These are phyloP conservation scores for Paradoxurus hermaphroditus DNA, from an alignment of 2,113 vertebrate genomes.

Conservation along the genomic window DNA sequence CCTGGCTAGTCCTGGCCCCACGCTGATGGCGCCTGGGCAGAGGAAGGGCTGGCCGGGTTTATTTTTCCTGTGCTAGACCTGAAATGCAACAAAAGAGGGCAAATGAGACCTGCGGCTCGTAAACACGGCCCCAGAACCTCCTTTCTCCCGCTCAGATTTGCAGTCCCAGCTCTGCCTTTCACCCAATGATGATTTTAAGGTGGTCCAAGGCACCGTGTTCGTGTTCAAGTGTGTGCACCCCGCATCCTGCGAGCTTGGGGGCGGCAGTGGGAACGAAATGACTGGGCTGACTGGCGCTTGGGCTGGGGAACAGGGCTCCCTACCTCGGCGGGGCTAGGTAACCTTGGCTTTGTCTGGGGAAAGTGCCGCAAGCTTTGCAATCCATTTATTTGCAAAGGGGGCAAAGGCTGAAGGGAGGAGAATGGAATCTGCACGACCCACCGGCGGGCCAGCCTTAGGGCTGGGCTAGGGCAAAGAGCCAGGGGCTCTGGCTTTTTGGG, in stretches of 20 bases:
- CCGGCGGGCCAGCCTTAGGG: constrained; percentile 60
- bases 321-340: constrained; percentile 66
- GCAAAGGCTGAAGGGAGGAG: not conserved
- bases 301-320: constrained; percentile 22
- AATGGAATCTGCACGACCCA: constrained; percentile 64
- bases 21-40: constrained; percentile 53
- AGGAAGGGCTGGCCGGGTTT: constrained; percentile 61
- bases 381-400: constrained; percentile 58
- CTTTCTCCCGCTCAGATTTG: constrained; percentile 72
- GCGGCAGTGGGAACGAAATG: constrained; percentile 57
- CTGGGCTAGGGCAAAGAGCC: constrained; percentile 22
- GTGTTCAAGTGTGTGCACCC: constrained; percentile 77
- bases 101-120: constrained; percentile 78
- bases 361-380: constrained; percentile 71
- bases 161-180: constrained; percentile 28
- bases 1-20: constrained; percentile 44
- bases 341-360: constrained; percentile 77
- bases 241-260: constrained; percentile 77
- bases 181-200: constrained; percentile 70
- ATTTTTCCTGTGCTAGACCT: constrained; percentile 70
- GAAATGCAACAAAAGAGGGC: constrained; percentile 78
- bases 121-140: constrained; percentile 74
- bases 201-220: constrained; percentile 63
- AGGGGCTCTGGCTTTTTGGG: constrained; percentile 42
- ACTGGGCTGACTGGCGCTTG: constrained; percentile 66